Base-by-base conservation (phyloP, 1,140 invertebrate genomes). In the Homarus americanus region DNA sequence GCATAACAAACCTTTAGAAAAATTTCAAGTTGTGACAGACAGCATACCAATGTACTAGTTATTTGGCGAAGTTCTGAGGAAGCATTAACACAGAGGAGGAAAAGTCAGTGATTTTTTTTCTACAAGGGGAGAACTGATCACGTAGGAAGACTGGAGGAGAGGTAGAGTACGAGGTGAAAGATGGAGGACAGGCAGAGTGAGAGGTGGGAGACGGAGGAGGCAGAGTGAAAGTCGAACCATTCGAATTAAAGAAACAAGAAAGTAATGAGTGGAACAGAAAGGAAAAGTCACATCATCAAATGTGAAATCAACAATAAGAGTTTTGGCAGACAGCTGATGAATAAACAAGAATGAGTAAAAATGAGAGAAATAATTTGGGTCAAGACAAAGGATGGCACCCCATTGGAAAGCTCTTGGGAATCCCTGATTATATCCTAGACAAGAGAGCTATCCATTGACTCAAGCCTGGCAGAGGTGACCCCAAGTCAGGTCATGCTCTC, bases 331-430 rank as follows among this genome's bases (percentile, higher is more conserved):
- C n/a, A n/a, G n/a, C n/a, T n/a, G n/a, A n/a, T n/a, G n/a, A n/a
- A n/a, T n/a, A 49, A 49, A 15, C 44, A 49, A 49, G n/a, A 49
- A 49, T 0, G 44, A 49, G 15, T 15, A 7, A 49, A 3, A 58
- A 24, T 24, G 7, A 58, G 53, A 58, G 53, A 58, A 24, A 58
- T 49, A 49, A 49, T 49, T 76, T 28, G 75, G 75, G 36, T 76
- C 75, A 41, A 41, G 75, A 41, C 75, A 76, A 76, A 76, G 75
- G 75, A 76, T 40, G 75, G 75, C 75, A 41, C 41, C 75, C 75
- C 75, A 17, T 24, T 76, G 36, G 75, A 76, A 76, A 76, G 75
- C 75, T 76, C 75, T 38, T n/a, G 36, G 75, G 75, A 76, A 36
- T 76, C 75, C 75, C 75, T 76, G 75, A 76, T 76, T 41, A 76